Evolutionary conservation across 2,888 invertebrate species (phyloP), one percentile per base, ranked within the genome.

Genomic region (Cyclophora punctaria): DNA sequence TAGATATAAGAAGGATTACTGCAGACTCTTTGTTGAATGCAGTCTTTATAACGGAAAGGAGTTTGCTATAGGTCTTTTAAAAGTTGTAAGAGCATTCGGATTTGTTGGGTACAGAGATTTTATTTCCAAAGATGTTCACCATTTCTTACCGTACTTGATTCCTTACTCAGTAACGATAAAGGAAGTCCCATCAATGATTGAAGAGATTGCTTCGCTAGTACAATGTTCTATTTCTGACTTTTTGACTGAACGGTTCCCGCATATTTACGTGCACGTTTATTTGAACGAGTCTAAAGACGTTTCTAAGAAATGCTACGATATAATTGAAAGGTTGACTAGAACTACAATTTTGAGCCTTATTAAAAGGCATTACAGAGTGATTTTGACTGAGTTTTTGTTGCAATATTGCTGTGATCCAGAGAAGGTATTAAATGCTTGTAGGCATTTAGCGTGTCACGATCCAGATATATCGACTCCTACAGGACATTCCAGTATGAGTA

Each of bases 181-280:
- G 3, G 85, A 89, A 64, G 89, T 91, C 0, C 89, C 89, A 42
- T 86, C 87, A 2, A 90, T 95, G 58, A 89, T 95, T 46, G 89
- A 90, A 56, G 93, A 93, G 68, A 89, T 93, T 44, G 91, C 92
- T 0, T 83, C 83, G 0, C 71, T 91, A 35, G 90, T 91, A 5
- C 90, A 90, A 61, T 86, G 90, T 53, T 90, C 91, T 3, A 81
- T 91, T 33, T 82, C 90, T 0, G 90, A 92, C 42, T 89, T 94
- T 60, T 79, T 95, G 7, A 85, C 89, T 2, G 90, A 90, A 50
- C 91, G 93, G 51, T 93, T 93, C 66, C 90, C 93, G 47, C 91
- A 92, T 47, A 92, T 94, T 47, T 95, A 94, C 60, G 90, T 94
- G 1, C 90, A 94, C 57, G 83, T 93, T 3, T 92, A 92, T 68